Evolutionary conservation across 2,113 vertebrate genomes (phyloP).

Genomic region (Todiramphus saurophagus): DNA sequence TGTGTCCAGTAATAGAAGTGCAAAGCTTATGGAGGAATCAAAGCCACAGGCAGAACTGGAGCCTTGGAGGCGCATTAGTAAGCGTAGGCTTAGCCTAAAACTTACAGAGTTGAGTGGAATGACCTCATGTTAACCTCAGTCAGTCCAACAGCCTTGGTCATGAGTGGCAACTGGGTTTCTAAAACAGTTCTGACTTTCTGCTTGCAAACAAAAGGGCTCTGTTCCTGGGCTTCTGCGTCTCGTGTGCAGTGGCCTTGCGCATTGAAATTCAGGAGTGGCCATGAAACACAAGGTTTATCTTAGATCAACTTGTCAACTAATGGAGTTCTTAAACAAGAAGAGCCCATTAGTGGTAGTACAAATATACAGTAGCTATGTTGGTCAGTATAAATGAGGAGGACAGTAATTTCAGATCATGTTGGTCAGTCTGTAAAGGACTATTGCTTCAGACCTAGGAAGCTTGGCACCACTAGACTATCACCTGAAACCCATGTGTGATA

Average conservation of each 20-base stretch:
- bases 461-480: neutral
- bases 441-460: neutral
- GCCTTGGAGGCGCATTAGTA: neutral
- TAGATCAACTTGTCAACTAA: neutral
- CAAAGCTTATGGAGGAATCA: neutral
- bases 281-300: neutral
- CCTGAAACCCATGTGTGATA: neutral
- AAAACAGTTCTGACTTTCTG: neutral
- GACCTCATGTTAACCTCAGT: neutral
- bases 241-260: neutral
- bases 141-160: neutral
- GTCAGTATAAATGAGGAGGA: neutral
- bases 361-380: neutral
- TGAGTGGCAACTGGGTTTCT: neutral
- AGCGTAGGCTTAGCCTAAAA: neutral
- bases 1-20: neutral
- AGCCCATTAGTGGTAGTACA: neutral
- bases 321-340: neutral
- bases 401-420: neutral
- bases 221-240: neutral
- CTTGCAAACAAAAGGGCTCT: neutral
- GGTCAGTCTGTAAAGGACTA: neutral
- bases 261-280: neutral
- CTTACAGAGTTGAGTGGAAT: neutral
- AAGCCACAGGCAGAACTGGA: neutral